Evolutionary conservation across 2,113 vertebrate species (phyloP).

Genomic region (Zingel zingel): DNA sequence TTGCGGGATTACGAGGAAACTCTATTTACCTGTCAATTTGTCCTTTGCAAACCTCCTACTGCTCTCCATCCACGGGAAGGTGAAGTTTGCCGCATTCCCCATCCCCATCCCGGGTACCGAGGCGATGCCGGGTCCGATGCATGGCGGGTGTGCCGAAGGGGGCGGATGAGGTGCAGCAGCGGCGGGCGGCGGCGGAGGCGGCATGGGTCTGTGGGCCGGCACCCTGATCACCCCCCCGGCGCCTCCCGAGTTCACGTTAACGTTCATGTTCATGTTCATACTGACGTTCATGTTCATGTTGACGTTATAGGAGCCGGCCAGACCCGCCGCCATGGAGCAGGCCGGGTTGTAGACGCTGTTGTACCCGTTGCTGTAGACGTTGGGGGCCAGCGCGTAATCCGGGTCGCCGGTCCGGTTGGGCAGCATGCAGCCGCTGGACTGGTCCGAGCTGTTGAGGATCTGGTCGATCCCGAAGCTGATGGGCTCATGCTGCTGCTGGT

Average conservation of each 20-base stretch:
- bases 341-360: conserved; percentile 87
- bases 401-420: conserved; percentile 84
- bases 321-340: conserved; percentile 86
- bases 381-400: conserved; percentile 86
- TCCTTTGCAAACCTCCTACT: conserved; percentile 93
- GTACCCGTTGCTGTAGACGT: conserved; percentile 87
- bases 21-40: conserved; percentile 90
- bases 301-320: conserved; percentile 87
- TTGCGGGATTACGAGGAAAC: not conserved
- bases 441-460: conserved; percentile 91
- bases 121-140: conserved; percentile 83
- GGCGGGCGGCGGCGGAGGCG: conserved; percentile 85
- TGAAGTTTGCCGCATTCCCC: conserved; percentile 85
- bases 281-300: conserved; percentile 92
- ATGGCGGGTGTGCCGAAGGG: conserved; percentile 82
- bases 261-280: conserved; percentile 90
- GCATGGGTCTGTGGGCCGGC: conserved; percentile 92
- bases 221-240: conserved; percentile 89
- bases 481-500: conserved; percentile 90
- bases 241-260: conserved; percentile 85
- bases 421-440: conserved; percentile 86
- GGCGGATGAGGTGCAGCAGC: conserved; percentile 85
- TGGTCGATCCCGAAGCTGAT: conserved; percentile 95
- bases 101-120: conserved; percentile 80
- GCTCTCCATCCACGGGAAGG: conserved; percentile 97